Evolutionary conservation across 2,888 invertebrate species (phyloP), one percentile per base, ranked within the genome.

Genomic region (Drosophila nr. perissopoda): DNA sequence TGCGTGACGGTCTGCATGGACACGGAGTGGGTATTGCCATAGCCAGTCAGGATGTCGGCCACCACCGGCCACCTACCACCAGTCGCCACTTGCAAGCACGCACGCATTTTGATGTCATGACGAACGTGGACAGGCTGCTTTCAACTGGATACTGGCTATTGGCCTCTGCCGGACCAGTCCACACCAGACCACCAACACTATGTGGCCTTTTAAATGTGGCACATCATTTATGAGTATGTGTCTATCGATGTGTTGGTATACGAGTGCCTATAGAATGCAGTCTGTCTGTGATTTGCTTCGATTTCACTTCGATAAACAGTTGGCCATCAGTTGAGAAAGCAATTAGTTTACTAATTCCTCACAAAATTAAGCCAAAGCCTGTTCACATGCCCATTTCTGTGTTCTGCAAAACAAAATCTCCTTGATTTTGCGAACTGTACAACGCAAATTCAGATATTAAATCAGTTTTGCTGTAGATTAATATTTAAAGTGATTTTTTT

Each of bases 1-100:
- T 90, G 83, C 88, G 90, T 89, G 90, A 90, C 81, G 83, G 73
- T 81, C 86, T 76, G 89, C 84, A 81, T 89, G 89, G 79, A 77
- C 85, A 83, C 72, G 79, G 60, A 79, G 13, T n/a, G 42, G 51
- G 49, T 51, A 27, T 49, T n/a, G 51, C 34, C 61, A 25, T 25
- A 51, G 64, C 54, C 57, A 21, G 60, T n/a, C 60, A 60, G 34
- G n/a, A 34, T 29, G 60, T 7, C 21, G 10, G 59, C 27, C 40
- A 38, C 27, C 27, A 16, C 51, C 21, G 31, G 5, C 27, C n/a
- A 48, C 40, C 58, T 34, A 31, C 27, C 40, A 54, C 38, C 60
- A 54, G 49, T 56, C 54, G 18, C 27, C 77, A 62, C 60, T 61
- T 70, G 83, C 76, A 72, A 60, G 88, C 85, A 86, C 88, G 85